Evolutionary conservation across 2,888 invertebrate genomes (phyloP), one percentile per base, ranked within the genome.

Genomic region (Zeuzera pyrina): DNA sequence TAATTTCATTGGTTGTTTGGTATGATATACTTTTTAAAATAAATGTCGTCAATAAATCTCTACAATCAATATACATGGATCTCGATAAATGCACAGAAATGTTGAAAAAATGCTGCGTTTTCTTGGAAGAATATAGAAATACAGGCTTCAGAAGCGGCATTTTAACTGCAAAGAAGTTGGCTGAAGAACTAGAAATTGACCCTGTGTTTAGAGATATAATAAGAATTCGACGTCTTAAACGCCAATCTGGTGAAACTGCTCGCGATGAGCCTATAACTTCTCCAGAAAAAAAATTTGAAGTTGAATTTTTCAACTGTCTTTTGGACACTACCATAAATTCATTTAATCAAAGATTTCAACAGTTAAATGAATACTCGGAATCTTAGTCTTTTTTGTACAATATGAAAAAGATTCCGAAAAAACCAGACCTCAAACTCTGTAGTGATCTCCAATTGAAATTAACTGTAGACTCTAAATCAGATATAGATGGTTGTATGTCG

Each of bases 1-100:
- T 55, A 36, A 41, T 49, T 38, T 49, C 52, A 34, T 40, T 54
- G 37, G 45, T 56, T 33, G 45, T 52, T 44, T 57, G 53, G 52
- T 57, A 57, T 43, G 55, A 54, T 11, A 48, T 57, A 42, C 50
- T 42, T 36, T 39, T 35, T 31, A 32, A 40, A 31, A 37, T 40
- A 11, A 42, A 44, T 31, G 8, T 40, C 31, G 34, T 40, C n/a
- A 42, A 39, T 40, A 39, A 41, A 41, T 33, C 33, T 33, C 30
- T 36, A 21, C 43, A 43, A 34, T 38, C 35, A 36, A 33, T 29
- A 37, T 34, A 40, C 21, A 38, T 35, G 19, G 34, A 41, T 41
- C 36, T 38, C 25, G 21, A 32, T 34, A 36, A 33, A 37, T 38
- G 34, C 29, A 38, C 35, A 36, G 37, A 42, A 28, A 35, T 40